These are phyloP conservation scores for Amblyopsis hoosieri DNA, from an alignment of 2,797 vertebrate species.

Conservation along the genomic window DNA sequence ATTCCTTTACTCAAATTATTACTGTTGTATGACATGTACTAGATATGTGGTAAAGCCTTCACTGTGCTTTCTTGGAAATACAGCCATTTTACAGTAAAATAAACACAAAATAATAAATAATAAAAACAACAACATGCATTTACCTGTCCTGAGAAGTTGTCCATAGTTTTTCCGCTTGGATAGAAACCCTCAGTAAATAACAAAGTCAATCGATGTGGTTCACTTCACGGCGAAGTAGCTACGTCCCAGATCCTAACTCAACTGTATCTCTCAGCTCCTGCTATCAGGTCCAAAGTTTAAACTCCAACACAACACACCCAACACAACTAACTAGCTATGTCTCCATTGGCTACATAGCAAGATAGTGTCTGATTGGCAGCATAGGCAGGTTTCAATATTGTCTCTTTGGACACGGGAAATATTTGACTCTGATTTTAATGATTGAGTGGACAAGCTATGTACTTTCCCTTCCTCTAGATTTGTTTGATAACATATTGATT, in stretches of 20 bases:
- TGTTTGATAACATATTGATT: conserved; percentile 51
- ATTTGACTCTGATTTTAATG: conserved; percentile 33
- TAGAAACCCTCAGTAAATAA: conserved; percentile 11
- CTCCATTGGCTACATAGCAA: conserved; percentile 58
- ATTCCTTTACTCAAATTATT: neutral
- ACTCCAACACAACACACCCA: conserved; percentile 80
- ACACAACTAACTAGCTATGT: conserved; percentile 27
- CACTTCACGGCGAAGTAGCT: conserved; percentile 21
- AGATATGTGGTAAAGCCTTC: conserved; percentile 16
- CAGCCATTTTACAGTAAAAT: conserved; percentile 2
- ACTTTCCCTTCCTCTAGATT: conserved; percentile 30
- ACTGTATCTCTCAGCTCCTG: conserved; percentile 56
- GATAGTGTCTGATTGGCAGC: conserved; percentile 54
- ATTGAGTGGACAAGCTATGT: conserved; percentile 57
- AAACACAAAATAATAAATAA: neutral
- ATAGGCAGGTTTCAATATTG: conserved; percentile 19
- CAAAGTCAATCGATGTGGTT: conserved; percentile 38
- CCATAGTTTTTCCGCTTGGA: conserved; percentile 54
- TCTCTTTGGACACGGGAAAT: conserved; percentile 36
- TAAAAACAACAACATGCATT: neutral
- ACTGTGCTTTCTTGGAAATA: conserved; percentile 42
- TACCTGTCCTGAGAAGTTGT: conserved; percentile 67
- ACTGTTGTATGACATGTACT: neutral
- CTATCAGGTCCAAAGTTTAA: conserved; percentile 78
- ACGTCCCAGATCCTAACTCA: conserved; percentile 32